Base-by-base conservation (phyloP, 2,113 vertebrate genomes). In the Tupaia chinensis region DNA sequence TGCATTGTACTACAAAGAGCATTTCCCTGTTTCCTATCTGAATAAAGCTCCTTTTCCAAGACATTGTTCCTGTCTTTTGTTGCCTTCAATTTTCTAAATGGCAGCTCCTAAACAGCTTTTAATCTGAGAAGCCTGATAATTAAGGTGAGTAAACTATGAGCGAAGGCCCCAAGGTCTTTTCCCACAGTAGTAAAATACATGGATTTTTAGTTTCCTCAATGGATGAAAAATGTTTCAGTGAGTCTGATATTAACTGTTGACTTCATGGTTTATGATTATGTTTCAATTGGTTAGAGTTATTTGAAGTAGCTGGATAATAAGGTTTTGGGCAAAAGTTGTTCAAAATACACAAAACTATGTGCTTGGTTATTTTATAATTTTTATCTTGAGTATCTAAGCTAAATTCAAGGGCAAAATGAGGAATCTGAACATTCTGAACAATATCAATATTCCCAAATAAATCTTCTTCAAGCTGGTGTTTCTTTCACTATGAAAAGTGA, bases 401-500 rank as follows among this genome's bases (percentile, higher is more conserved):
- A 87, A 82, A 91, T 56, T 13, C 3, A 91, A 89, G 63, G 53
- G 29, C 34, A 54, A 44, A 53, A 85, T 44, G 7, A 58, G 29
- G 44, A 82, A 88, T 82, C 53, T 25, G 63, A 63, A 66, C 19
- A 77, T 44, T 58, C 20, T 32, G 77, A 91, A 79, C 34, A 81
- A 13, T 87, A 0, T 5, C 54, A 68, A 23, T 56, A 81, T 13
- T 94, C 16, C 65, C 27, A 34, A 44, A 54, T 61, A 89, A 76
- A 13, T 61, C 63, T 44, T 63, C 90, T 27, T 72, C 27, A 84
- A 92, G 20, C 10, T n/a, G 29, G 7, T 22, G 23, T 29, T 66
- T 89, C 61, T 63, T 88, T 92, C 44, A 69, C 2, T 73, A n/a
- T 65, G 53, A 84, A 96, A 97, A 58, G 16, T 14, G 63, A 53